Evolutionary conservation across 2,888 invertebrate species (phyloP).

Genomic region (Lepidocyrtinus sp.): DNA sequence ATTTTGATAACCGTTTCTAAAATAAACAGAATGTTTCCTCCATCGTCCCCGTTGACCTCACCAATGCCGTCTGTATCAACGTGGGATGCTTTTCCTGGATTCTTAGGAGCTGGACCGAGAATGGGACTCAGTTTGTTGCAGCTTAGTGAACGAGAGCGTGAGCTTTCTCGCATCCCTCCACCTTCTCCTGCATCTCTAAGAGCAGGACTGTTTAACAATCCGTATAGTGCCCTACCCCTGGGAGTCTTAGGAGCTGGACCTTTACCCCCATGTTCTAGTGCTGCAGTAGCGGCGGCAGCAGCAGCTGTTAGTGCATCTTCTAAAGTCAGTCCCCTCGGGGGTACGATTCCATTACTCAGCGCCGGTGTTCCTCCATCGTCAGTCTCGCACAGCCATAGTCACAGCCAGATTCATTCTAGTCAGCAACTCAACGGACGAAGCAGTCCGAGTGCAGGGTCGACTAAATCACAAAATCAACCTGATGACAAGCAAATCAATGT

Average conservation of each 20-base stretch:
- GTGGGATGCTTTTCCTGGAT: conserved; percentile 67
- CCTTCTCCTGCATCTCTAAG: conserved; percentile 30
- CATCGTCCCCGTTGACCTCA: conserved; percentile 61
- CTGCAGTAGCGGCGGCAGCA: background rate
- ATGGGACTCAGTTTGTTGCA: conserved; percentile 67
- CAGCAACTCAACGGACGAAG: conserved; percentile 66
- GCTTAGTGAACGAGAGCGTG: conserved; percentile 67
- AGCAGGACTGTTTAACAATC: conserved; percentile 64
- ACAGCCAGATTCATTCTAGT: conserved; percentile 67
- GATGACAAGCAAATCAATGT: conserved; percentile 34
- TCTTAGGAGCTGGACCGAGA: conserved; percentile 58
- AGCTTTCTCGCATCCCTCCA: conserved; percentile 57
- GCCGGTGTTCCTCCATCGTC: conserved; percentile 57
- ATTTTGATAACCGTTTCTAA: background rate
- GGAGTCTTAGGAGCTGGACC: conserved; percentile 48
- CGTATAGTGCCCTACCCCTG: conserved; percentile 56
- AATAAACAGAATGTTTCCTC: conserved; percentile 60
- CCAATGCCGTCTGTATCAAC: conserved; percentile 50
- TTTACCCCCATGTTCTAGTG: conserved; percentile 41
- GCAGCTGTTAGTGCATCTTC: conserved; percentile 35
- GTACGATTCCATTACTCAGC: conserved; percentile 62
- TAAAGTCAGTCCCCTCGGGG: conserved; percentile 54
- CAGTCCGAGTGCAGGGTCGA: conserved; percentile 60
- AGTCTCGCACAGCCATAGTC: conserved; percentile 59
- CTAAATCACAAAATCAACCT: conserved; percentile 34